Evolutionary conservation across 2,888 invertebrate species (phyloP).

Genomic region (Linyphia triangularis): DNA sequence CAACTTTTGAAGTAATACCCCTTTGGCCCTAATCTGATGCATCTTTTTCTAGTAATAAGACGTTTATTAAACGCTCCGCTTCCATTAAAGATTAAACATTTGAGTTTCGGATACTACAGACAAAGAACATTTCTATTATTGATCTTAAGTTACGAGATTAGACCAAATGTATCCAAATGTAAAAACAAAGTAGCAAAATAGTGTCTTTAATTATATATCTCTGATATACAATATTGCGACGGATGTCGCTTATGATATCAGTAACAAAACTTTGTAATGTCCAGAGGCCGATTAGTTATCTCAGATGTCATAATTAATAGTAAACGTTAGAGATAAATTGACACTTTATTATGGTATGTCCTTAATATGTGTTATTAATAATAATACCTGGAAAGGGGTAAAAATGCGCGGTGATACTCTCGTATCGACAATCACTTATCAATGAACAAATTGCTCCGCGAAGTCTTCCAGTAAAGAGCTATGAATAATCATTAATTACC

Average conservation of each 20-base stretch:
- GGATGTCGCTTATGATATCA: not conserved
- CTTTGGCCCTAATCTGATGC: too few species aligned
- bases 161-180: too few species aligned
- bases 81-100: too few species aligned
- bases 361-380: not conserved
- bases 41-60: too few species aligned
- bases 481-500: not conserved
- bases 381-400: not conserved
- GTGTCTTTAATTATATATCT: not conserved
- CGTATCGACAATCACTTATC: not conserved
- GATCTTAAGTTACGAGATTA: too few species aligned
- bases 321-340: not conserved
- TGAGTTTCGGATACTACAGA: too few species aligned
- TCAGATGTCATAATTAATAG: not conserved
- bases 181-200: too few species aligned
- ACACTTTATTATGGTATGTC: not conserved
- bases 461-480: too few species aligned
- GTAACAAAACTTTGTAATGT: not conserved
- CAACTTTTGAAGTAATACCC: too few species aligned
- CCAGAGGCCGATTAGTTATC: constrained; percentile 3
- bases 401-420: not conserved
- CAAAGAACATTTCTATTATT: too few species aligned
- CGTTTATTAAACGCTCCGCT: too few species aligned
- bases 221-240: not conserved
- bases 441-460: not conserved